Conservation (phyloP, 2,797 vertebrate species). For the Gorsachius magnificus region DNA sequence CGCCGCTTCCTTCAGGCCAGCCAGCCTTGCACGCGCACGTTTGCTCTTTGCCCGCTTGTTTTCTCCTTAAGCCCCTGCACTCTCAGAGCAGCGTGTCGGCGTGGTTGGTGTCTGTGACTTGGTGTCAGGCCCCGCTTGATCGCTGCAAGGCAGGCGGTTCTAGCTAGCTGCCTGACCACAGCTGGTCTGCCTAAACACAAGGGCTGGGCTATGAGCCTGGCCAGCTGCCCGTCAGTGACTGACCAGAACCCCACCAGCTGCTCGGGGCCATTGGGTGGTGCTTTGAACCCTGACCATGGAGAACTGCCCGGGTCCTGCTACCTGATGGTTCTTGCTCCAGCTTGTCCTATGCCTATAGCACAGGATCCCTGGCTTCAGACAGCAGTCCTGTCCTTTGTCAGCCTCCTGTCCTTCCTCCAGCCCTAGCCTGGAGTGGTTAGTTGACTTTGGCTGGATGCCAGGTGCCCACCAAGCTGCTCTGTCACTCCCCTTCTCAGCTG, state of each 20-base stretch:
- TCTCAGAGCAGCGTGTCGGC: accelerated
- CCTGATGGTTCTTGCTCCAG: background rate
- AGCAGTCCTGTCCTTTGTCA: background rate
- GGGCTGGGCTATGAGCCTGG: background rate
- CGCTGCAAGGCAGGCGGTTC: background rate
- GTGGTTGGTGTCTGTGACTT: background rate
- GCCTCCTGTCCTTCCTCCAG: background rate
- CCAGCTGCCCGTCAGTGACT: background rate
- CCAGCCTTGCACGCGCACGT: accelerated
- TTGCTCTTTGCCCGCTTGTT: background rate
- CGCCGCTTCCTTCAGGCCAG: background rate
- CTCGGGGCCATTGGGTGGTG: background rate
- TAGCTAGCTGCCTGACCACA: background rate
- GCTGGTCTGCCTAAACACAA: background rate
- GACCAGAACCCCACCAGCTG: background rate
- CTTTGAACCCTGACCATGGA: background rate
- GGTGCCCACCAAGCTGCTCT: background rate
- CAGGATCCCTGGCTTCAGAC: background rate
- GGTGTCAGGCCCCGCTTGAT: background rate
- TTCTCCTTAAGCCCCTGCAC: background rate
- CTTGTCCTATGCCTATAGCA: background rate
- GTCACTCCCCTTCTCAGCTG: background rate
- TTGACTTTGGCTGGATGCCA: background rate
- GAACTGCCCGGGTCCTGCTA: background rate
- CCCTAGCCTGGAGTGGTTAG: background rate